Conservation (phyloP, 2,888 invertebrate species). For the Oligia latruncula region DNA sequence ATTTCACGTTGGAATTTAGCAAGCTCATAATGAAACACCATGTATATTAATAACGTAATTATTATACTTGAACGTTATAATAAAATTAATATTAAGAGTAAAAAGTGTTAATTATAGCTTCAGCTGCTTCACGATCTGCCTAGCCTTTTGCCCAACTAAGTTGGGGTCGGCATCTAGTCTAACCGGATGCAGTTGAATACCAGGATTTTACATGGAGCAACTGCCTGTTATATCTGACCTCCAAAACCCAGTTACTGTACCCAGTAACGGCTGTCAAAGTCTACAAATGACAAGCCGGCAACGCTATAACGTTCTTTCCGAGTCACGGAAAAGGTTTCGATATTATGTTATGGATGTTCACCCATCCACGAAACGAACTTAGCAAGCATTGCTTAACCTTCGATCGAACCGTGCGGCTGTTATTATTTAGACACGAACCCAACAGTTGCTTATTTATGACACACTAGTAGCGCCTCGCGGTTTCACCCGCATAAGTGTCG, state of each 20-base stretch:
- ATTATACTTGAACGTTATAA: slow-evolving; percentile 56
- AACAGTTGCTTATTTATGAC: neutral
- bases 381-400: neutral
- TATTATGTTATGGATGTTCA: too few relatives aligned
- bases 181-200: neutral
- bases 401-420: neutral
- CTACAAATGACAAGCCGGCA: neutral
- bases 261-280: neutral
- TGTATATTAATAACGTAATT: slow-evolving; percentile 59
- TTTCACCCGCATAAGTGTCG: too few relatives aligned
- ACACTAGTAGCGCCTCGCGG: neutral
- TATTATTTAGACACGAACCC: neutral
- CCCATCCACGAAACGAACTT: neutral
- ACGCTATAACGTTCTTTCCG: neutral
- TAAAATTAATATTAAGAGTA: slow-evolving; percentile 44
- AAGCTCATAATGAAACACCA: slow-evolving; percentile 69
- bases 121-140: neutral
- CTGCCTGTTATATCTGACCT: neutral
- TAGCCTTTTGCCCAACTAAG: neutral
- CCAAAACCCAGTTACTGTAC: neutral
- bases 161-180: neutral
- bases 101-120: slow-evolving; percentile 19
- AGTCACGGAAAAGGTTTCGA: neutral
- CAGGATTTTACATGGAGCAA: neutral
- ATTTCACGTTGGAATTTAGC: slow-evolving; percentile 76